phyloP scores from a whole-genome alignment of 2,888 invertebrate species.

The Scelioninae gen. 1 region DNA sequence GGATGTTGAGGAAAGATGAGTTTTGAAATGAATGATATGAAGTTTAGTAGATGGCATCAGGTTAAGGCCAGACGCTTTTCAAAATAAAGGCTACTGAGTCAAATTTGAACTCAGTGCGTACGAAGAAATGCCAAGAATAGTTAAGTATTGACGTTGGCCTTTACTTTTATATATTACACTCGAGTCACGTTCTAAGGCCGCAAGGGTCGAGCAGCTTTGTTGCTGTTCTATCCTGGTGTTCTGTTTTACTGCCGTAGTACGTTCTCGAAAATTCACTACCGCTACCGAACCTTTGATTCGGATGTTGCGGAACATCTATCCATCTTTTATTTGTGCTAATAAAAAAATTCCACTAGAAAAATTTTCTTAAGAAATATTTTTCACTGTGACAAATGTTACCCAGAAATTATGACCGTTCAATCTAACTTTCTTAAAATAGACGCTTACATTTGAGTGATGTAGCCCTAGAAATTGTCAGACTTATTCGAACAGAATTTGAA shows the following conservation, averaged over 20 bases:
- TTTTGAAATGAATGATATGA: too few relatives aligned
- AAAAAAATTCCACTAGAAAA: constrained; percentile 44
- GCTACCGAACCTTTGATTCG: constrained; percentile 58
- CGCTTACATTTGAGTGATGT: background rate
- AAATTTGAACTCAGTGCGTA: too few relatives aligned
- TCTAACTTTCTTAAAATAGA: constrained; percentile 26
- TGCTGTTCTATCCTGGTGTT: constrained; percentile 48
- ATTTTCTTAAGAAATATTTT: background rate
- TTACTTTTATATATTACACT: constrained; percentile 80
- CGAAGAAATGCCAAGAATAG: constrained; percentile 40
- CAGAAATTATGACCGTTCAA: constrained; percentile 23
- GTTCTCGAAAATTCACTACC: constrained; percentile 59
- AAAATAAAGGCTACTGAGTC: too few relatives aligned
- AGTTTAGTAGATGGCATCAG: too few relatives aligned
- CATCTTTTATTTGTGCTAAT: constrained; percentile 63
- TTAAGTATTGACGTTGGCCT: constrained; percentile 61
- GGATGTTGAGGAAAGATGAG: too few relatives aligned
- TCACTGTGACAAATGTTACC: constrained; percentile 23
- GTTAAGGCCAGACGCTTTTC: too few relatives aligned
- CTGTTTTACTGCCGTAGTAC: constrained; percentile 55
- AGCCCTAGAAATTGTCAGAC: background rate
- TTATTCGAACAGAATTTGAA: background rate
- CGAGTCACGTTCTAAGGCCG: constrained; percentile 83
- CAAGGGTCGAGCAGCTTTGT: constrained; percentile 70
- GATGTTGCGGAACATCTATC: constrained; percentile 42